Percentiles rank a stretch among this genome's conserved stretches.
These are phyloP conservation scores for Hippocampus zosterae DNA, from an alignment of 2,113 vertebrate genomes.

Conservation along the genomic window DNA sequence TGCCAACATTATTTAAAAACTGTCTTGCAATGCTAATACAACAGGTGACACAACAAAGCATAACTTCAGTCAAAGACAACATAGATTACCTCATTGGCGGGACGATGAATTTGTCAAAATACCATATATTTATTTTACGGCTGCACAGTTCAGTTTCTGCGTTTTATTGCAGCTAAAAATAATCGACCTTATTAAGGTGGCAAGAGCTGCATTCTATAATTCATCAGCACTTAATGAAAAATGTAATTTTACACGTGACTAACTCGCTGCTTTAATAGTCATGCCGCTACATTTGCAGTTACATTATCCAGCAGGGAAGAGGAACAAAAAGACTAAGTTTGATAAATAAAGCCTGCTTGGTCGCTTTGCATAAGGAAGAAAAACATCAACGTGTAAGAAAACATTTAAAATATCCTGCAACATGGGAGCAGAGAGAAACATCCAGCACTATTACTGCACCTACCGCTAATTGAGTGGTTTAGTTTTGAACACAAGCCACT, in stretches of 20 bases:
- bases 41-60: background rate
- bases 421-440: background rate
- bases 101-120: background rate
- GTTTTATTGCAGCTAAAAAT: background rate
- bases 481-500: background rate
- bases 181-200: background rate
- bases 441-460: background rate
- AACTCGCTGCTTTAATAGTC: background rate
- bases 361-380: background rate
- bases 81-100: background rate
- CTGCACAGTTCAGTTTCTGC: background rate
- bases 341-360: constrained; percentile 2
- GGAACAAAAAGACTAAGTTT: background rate
- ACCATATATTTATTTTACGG: background rate
- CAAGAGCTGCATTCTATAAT: constrained; percentile 2
- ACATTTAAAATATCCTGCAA: background rate
- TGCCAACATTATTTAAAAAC: background rate
- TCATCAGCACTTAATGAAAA: constrained; percentile 6
- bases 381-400: background rate
- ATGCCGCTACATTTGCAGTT: background rate
- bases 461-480: background rate
- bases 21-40: background rate
- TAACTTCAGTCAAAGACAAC: background rate
- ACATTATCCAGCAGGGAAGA: background rate
- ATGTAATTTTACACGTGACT: background rate